phyloP scores from a whole-genome alignment of 2,113 vertebrate genomes.

The Phyllostomus discolor region DNA sequence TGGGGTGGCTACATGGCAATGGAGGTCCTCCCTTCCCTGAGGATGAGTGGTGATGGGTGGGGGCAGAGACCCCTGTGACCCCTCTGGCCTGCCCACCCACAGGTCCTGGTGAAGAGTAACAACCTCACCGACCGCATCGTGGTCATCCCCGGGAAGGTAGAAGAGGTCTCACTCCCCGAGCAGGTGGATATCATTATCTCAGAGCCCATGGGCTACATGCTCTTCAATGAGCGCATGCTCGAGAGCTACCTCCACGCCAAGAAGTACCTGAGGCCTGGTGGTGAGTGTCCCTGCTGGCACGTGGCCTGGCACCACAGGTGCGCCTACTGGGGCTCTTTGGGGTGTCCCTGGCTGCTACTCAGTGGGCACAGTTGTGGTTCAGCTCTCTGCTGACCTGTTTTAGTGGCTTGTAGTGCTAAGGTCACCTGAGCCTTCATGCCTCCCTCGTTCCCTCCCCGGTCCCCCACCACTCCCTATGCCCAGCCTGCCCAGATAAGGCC shows the following conservation, averaged over 20 bases:
- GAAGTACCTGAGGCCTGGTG: slow-evolving; percentile 94
- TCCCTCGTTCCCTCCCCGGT: neutral
- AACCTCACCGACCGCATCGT: slow-evolving; percentile 91
- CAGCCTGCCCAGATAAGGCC: neutral
- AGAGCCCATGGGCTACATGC: slow-evolving; percentile 98
- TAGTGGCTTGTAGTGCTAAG: neutral
- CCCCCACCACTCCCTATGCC: neutral
- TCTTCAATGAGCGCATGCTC: slow-evolving; percentile 97
- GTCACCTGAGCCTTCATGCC: neutral
- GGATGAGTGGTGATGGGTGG: neutral
- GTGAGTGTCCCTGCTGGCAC: slow-evolving; percentile 75
- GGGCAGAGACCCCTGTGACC: neutral
- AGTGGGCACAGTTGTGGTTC: rapidly evolving
- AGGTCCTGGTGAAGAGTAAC: slow-evolving; percentile 97
- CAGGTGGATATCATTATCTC: slow-evolving; percentile 98
- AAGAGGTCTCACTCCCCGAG: slow-evolving; percentile 92
- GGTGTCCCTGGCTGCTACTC: neutral
- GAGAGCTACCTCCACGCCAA: slow-evolving; percentile 98
- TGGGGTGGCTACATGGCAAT: neutral
- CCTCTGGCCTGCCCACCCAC: neutral
- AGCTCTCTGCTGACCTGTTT: neutral
- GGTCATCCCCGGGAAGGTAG: slow-evolving; percentile 96
- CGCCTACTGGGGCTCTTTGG: neutral
- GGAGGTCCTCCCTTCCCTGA: neutral
- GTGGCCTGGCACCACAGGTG: neutral